Evolutionary conservation across 2,888 invertebrate genomes (phyloP).

Genomic region (Emmelina monodactyla): DNA sequence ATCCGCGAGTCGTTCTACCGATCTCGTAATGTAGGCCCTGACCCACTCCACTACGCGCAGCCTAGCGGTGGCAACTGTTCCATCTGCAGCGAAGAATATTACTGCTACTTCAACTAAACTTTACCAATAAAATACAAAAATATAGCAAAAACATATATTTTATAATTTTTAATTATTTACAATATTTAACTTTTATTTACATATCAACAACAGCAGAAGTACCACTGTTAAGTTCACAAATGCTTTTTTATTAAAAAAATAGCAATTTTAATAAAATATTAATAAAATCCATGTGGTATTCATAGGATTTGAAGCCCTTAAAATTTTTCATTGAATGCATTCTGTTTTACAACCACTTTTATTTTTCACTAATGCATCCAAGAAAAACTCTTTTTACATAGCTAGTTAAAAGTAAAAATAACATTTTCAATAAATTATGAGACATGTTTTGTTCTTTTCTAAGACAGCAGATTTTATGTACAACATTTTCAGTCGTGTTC

Average conservation of each 20-base stretch:
- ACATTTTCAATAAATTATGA: not conserved
- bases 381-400: no score
- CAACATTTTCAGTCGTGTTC: not conserved
- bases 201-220: slow-evolving; percentile 62
- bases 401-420: no score
- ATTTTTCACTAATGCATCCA: no score
- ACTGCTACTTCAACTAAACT: slow-evolving; percentile 23
- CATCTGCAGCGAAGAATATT: slow-evolving; percentile 48
- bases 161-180: slow-evolving; percentile 63
- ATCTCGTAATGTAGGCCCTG: slow-evolving; percentile 58
- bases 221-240: slow-evolving; percentile 19
- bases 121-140: slow-evolving; percentile 6
- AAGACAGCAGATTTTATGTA: not conserved
- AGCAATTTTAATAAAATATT: no score
- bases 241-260: not conserved
- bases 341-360: no score
- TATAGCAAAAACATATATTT: slow-evolving; percentile 65
- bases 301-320: no score
- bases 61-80: slow-evolving; percentile 46
- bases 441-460: slow-evolving; percentile 1
- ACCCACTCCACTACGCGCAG: slow-evolving; percentile 61
- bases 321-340: no score
- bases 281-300: no score
- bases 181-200: slow-evolving; percentile 66
- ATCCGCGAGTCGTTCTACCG: slow-evolving; percentile 66